phyloP scores from a whole-genome alignment of 64 coral and sea anemone species.

The Dendrophyllia cribrosa region DNA sequence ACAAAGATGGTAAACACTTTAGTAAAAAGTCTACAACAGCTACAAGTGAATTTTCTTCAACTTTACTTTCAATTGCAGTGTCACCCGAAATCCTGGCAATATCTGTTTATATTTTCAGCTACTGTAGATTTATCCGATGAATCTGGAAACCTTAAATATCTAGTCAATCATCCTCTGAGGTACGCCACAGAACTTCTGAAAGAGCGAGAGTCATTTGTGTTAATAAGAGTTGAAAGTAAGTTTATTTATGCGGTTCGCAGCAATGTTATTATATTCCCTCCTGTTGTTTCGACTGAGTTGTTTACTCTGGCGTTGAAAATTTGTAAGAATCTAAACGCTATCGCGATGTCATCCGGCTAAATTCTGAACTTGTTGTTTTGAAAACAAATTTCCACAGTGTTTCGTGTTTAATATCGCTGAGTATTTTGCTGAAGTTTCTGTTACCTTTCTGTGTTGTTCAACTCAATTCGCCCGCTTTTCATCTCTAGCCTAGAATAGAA shows the following conservation, averaged over 20 bases:
- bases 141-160: slow-evolving; percentile 89
- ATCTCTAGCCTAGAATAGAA: no score
- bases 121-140: slow-evolving; percentile 94
- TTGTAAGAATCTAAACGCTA: not conserved
- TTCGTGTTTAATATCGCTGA: no score
- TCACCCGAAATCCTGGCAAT: not conserved
- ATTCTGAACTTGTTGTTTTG: no score
- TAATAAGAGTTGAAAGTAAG: slow-evolving; percentile 98
- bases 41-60: no score
- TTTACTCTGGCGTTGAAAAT: not conserved
- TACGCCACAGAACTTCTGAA: slow-evolving; percentile 90
- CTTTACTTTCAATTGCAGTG: not conserved
- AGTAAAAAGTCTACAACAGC: no score
- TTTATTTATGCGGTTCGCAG: not conserved
- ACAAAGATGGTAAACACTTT: slow-evolving; percentile 63
- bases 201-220: slow-evolving; percentile 90
- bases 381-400: no score
- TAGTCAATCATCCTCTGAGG: slow-evolving; percentile 65
- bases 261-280: not conserved
- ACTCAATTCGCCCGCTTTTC: no score
- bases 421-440: no score
- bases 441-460: no score
- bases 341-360: not conserved
- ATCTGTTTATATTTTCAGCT: slow-evolving; percentile 25
- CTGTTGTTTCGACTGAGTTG: not conserved